These are phyloP conservation scores for Distichodus sexfasciatus DNA, from an alignment of 2,797 vertebrate species.

Conservation along the genomic window DNA sequence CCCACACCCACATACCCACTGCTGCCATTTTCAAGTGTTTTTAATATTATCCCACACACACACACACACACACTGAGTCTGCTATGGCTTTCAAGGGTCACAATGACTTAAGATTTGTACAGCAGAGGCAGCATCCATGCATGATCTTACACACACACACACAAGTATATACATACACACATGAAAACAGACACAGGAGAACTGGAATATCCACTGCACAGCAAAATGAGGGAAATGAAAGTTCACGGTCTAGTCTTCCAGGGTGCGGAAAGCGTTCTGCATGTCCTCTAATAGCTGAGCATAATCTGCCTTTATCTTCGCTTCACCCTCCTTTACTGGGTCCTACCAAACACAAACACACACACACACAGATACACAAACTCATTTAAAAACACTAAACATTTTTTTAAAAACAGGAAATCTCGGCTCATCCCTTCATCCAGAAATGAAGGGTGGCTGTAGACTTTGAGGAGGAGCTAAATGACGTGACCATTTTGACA, in stretches of 20 bases:
- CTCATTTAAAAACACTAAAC: too few species aligned
- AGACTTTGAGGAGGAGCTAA: too few species aligned
- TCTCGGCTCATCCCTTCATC: too few species aligned
- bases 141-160: background rate
- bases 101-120: background rate
- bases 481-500: too few species aligned
- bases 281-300: slow-evolving; percentile 93
- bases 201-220: slow-evolving; percentile 37
- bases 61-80: background rate
- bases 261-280: slow-evolving; percentile 92
- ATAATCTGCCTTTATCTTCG: slow-evolving; percentile 90
- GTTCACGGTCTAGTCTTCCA: slow-evolving; percentile 74
- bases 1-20: too few species aligned
- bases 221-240: background rate
- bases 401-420: too few species aligned
- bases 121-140: background rate
- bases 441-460: too few species aligned
- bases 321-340: slow-evolving; percentile 91
- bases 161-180: slow-evolving; percentile 19
- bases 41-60: too few species aligned
- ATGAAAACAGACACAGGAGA: too few species aligned
- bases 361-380: background rate
- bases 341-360: slow-evolving; percentile 70
- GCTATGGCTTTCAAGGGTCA: background rate
- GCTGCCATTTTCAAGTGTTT: too few species aligned